A percentile compares a stretch with the other conserved stretches of the same genome.
Evolutionary conservation across 2,888 invertebrate genomes (phyloP).

Genomic region (Phalangium opilio): DNA sequence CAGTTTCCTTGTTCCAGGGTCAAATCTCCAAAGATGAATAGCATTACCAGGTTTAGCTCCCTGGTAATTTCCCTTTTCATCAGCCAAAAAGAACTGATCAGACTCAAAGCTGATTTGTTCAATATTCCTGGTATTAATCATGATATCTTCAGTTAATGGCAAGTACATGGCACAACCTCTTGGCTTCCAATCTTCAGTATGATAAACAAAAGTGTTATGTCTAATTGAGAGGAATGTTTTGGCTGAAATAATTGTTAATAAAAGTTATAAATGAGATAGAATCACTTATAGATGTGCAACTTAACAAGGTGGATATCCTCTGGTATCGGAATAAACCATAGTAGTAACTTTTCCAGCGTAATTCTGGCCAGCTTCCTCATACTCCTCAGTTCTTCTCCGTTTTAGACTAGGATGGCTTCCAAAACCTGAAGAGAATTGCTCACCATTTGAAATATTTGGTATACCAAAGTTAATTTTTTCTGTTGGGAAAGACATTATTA

Average conservation of each 20-base stretch:
- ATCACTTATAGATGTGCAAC: background rate
- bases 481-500: background rate
- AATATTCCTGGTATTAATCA: slow-evolving; percentile 20
- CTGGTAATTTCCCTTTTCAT: slow-evolving; percentile 22
- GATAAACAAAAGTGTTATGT: slow-evolving; percentile 18
- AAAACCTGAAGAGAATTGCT: slow-evolving; percentile 5
- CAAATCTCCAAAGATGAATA: slow-evolving; percentile 28
- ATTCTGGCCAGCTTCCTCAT: slow-evolving; percentile 16
- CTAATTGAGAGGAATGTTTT: slow-evolving; percentile 17
- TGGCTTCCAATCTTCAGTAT: slow-evolving; percentile 22
- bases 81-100: slow-evolving; percentile 21
- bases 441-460: slow-evolving; percentile 13
- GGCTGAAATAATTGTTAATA: slow-evolving; percentile 3
- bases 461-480: slow-evolving; percentile 11
- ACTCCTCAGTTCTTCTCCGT: slow-evolving; percentile 19
- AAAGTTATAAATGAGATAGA: background rate
- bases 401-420: slow-evolving; percentile 12
- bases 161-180: slow-evolving; percentile 21
- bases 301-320: slow-evolving; percentile 9
- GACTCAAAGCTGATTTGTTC: slow-evolving; percentile 22
- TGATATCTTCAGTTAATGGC: slow-evolving; percentile 19
- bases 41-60: slow-evolving; percentile 24
- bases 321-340: slow-evolving; percentile 12
- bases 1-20: slow-evolving; percentile 22
- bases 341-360: slow-evolving; percentile 14